Evolutionary conservation across 2,888 invertebrate genomes (phyloP).

Genomic region (Cancer borealis): DNA sequence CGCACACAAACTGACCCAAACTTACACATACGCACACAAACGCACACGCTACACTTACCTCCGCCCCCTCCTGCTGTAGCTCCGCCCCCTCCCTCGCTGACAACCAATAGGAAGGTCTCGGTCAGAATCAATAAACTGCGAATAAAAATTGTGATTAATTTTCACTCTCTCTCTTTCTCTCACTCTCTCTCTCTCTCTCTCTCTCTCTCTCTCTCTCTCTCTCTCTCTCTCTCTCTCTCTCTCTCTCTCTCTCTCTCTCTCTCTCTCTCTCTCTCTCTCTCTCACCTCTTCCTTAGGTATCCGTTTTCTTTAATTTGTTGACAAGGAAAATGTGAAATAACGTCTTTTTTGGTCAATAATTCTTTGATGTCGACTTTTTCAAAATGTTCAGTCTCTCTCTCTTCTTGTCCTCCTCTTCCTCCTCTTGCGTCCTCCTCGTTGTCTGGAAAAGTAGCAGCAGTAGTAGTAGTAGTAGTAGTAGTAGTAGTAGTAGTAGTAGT

Average conservation of each 20-base stretch:
- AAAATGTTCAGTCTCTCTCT: background rate
- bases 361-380: background rate
- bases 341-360: background rate
- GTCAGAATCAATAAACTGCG: too few relatives aligned
- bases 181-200: background rate
- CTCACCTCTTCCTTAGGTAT: background rate
- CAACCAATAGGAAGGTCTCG: too few relatives aligned
- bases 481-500: too few relatives aligned
- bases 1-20: too few relatives aligned
- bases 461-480: conserved; percentile 77
- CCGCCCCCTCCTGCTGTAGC: too few relatives aligned
- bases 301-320: conserved; percentile 39
- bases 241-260: background rate
- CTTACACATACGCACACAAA: too few relatives aligned
- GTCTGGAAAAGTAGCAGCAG: background rate
- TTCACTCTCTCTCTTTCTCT: too few relatives aligned
- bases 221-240: background rate
- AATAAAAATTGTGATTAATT: too few relatives aligned
- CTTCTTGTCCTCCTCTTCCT: background rate
- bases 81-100: too few relatives aligned
- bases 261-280: conserved; percentile 17
- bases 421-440: background rate
- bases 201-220: background rate
- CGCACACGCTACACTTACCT: too few relatives aligned
- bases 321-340: background rate